A percentile compares a stretch with the other conserved stretches of the same genome.
Conservation (phyloP, 2,113 vertebrate genomes). For the Atherinomorus stipes region DNA sequence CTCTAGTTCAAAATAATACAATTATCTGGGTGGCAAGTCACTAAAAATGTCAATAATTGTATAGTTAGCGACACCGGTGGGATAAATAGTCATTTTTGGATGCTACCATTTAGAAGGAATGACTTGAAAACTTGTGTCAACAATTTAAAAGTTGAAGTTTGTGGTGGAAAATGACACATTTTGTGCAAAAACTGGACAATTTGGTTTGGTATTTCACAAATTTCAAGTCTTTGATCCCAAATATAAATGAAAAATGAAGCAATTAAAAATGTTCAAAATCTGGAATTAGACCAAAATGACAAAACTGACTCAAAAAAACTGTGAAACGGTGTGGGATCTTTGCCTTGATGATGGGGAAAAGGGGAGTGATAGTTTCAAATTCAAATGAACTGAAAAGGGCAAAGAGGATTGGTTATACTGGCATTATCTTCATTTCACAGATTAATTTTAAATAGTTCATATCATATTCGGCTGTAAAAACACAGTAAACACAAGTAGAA, state of each 20-base stretch:
- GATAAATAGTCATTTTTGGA: too few relatives aligned
- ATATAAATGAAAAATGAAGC: not conserved
- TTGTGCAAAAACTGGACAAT: not conserved
- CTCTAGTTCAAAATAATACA: too few relatives aligned
- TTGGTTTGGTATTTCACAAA: not conserved
- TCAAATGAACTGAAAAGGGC: slow-evolving; percentile 9
- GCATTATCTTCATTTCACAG: slow-evolving; percentile 73
- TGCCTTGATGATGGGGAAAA: not conserved
- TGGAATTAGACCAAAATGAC: not conserved
- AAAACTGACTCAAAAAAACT: not conserved
- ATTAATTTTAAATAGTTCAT: slow-evolving; percentile 82
- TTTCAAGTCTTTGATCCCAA: not conserved
- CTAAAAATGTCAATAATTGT: not conserved
- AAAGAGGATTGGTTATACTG: slow-evolving; percentile 58
- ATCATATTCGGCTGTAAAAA: slow-evolving; percentile 55
- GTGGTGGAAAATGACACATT: not conserved
- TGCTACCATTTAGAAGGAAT: too few relatives aligned
- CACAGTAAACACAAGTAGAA: slow-evolving; percentile 54
- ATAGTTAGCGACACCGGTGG: not conserved
- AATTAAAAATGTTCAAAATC: not conserved
- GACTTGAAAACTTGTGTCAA: not conserved
- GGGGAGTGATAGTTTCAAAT: not conserved
- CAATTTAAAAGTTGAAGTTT: slow-evolving; percentile 13
- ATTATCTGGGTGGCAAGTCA: not conserved
- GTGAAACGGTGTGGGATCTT: not conserved